Base-by-base conservation (phyloP, 2,113 vertebrate species). In the Labeo rohita region DNA sequence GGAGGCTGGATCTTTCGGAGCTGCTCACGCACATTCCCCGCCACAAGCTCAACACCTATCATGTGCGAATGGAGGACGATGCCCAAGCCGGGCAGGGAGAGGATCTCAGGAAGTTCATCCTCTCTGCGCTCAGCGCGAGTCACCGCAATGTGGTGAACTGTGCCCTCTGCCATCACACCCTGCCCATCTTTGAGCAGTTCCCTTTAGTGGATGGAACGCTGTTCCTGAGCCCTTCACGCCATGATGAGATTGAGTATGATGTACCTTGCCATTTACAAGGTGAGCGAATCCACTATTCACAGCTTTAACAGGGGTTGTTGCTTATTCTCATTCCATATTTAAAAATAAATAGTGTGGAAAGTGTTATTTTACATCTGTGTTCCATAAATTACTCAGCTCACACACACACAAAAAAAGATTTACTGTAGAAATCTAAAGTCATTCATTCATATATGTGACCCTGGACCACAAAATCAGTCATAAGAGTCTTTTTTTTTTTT, bases 241-340 rank as follows among this genome's bases (percentile, higher is more conserved):
- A 99, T 0, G 97, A 99, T 86, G 98, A 99, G 95, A 99, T 99
- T 39, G 98, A 99, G 87, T 99, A 99, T 36, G 98, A 99, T 84
- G 97, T 99, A 83, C 98, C 98, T 88, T 99, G 98, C 95, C 98
- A 99, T 92, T 96, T 99, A 92, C 98, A 99, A 98, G 98, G 98
- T 98, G 96, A 90, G 85, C 10, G 4, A 50, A 85, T 68, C 23
- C 15, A 50, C 28, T 36, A 39, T 83, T 81, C 54, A 45, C 34
- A 78, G 28, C 28, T 54, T 45, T 3, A 6, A 23, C 8, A n/a
- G 54, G 10, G 54, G 2, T 13, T 18, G 15, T 12, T 61, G n/a
- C 11, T 56, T 36, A 21, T 72, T 59, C 21, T 21, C 56, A 21
- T 59, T 59, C 8, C 8, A 21, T 59, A 18, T 56, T 18, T 18